phyloP scores from a whole-genome alignment of 2,113 vertebrate genomes.

The Microcebus jonahi region DNA sequence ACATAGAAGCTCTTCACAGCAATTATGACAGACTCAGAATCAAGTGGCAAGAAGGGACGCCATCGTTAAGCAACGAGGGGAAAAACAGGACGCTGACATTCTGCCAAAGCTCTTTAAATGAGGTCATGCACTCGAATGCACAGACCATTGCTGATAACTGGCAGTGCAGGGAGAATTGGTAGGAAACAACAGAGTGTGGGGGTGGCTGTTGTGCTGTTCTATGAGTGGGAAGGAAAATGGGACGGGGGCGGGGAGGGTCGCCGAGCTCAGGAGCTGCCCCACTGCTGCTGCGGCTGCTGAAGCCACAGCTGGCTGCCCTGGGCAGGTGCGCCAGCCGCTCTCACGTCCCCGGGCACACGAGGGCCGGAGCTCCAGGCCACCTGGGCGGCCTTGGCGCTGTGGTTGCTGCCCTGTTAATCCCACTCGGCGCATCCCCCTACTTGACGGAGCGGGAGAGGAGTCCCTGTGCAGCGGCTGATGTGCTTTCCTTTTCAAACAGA shows the following conservation, averaged over 20 bases:
- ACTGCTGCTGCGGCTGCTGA: neutral
- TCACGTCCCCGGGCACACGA: neutral
- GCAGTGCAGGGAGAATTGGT: neutral
- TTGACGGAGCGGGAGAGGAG: conserved; percentile 50
- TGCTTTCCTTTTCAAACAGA: conserved; percentile 67
- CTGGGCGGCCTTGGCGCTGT: neutral
- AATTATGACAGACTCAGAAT: conserved; percentile 68
- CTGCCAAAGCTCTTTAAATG: conserved; percentile 76
- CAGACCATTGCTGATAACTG: conserved; percentile 50
- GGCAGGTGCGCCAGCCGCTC: neutral
- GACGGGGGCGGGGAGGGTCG: neutral
- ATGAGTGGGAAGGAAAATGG: neutral
- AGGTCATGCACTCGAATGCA: conserved; percentile 60
- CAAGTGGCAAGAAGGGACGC: conserved; percentile 59
- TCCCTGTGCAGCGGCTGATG: neutral
- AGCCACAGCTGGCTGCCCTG: neutral
- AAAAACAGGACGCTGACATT: conserved; percentile 56
- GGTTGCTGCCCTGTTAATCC: conserved; percentile 55
- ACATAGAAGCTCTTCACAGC: conserved; percentile 59
- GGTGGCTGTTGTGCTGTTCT: neutral
- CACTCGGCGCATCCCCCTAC: neutral
- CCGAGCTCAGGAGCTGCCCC: neutral
- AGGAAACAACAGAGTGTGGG: neutral
- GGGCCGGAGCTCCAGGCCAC: neutral
- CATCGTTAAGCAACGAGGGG: conserved; percentile 53